Base-by-base conservation (phyloP, 2,113 vertebrate genomes). In the Cranoglanis bouderius region DNA sequence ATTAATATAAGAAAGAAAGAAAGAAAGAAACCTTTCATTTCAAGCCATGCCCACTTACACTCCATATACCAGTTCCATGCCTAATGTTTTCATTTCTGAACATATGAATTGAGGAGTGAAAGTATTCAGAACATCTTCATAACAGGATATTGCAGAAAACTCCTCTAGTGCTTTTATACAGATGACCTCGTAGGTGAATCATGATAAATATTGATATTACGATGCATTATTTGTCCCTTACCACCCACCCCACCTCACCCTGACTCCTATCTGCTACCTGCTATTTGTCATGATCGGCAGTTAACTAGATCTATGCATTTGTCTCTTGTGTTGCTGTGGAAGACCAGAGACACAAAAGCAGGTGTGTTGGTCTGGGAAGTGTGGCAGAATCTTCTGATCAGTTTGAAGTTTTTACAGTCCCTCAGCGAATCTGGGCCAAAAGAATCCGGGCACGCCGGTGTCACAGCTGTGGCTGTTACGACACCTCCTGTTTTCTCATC, bases 401-500 rank as follows among this genome's bases (percentile, higher is more conserved):
- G 24, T 26, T 40, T 61, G 13, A 26, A 74, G 78, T 46, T 87
- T 81, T 14, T 82, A 55, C 32, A 35, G 14, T 59, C 55, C 16
- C 21, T 80, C 24, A 43, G 32, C 24, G 26, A 46, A 21, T 18
- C 21, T 24, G 38, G 40, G 63, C 70, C 29, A 70, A 19, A 85
- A 19, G 35, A 59, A 72, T 67, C 32, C 59, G n/a, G 82, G 77
- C 63, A 82, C 49, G 59, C 59, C 83, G 43, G 87, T 80, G 77
- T 40, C 61, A 35, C 75, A 81, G 82, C 72, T 85, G 61, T 38
- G 43, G 43, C 53, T 40, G 35, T 55, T 83, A 40, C 1, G 29
- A 78, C 43, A 89, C 57, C 57, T 38, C 72, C 43, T 55, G 21
- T 85, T 89, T 77, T 85, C 38, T 32, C 21, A 72, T 65, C 38